Base-by-base conservation (phyloP, 2,113 vertebrate genomes). In the Dicaeum eximium region DNA sequence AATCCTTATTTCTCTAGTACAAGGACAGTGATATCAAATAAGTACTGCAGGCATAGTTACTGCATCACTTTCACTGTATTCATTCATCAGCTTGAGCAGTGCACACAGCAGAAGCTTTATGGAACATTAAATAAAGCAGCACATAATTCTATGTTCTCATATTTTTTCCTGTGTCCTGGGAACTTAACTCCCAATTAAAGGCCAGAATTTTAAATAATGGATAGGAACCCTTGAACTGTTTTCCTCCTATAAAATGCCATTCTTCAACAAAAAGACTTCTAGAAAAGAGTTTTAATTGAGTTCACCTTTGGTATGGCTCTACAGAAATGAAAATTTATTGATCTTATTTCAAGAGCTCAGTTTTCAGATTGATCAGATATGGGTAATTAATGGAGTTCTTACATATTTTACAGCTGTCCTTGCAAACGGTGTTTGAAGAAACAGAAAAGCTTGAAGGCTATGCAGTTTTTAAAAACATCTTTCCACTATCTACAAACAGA, bases 331-430 rank as follows among this genome's bases (percentile, higher is more conserved):
- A 11, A 66, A 47, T 45, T 67, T 64, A 31, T 6, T 69, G 38
- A 44, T 66, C 21, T 77, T 80, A 37, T 31, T 78, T 86, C n/a
- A 61, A 51, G 56, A 83, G 3, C 2, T 65, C 31, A 35, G 24
- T 64, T 86, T 93, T 86, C n/a, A 71, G 27, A 18, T 47, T 75
- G 13, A 58, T 38, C 69, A 47, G 44, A 25, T 57, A 11, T 31
- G 60, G 20, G 28, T 64, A 60, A 72, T 20, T 47, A 56, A 82
- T 92, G 48, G 57, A 94, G 18, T 42, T 66, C 7, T 80, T 94
- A 19, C 11, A 16, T 91, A 7, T 97, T 94, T 97, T 97, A 86
- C 95, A 98, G 97, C 97, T 96, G 56, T 95, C 91, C 82, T 87
- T 86, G 72, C 88, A 90, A 91, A 37, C 78, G 95, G 74, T 72